Evolutionary conservation across 2,113 vertebrate genomes (phyloP).

Genomic region (Motacilla tschutschensis): DNA sequence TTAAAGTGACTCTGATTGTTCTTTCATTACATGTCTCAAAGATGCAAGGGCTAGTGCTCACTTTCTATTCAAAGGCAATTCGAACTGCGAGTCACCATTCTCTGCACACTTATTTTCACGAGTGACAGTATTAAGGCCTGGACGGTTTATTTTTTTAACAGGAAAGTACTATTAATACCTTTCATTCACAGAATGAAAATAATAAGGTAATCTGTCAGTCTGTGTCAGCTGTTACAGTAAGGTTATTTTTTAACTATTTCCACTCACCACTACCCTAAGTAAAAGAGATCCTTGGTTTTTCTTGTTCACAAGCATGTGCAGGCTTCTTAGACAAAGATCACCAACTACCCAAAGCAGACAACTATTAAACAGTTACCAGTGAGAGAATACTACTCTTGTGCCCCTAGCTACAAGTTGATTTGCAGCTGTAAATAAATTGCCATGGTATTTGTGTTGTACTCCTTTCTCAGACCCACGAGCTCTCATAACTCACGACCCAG

Average conservation of each 20-base stretch:
- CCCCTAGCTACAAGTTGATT: not conserved
- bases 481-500: not conserved
- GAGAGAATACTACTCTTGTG: not conserved
- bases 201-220: not conserved
- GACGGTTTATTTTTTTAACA: not conserved
- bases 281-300: not conserved
- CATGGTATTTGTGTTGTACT: not conserved
- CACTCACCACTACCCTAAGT: not conserved
- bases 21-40: not conserved
- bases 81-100: not conserved
- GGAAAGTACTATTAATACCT: not conserved
- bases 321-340: not conserved
- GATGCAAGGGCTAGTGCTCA: not conserved
- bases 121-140: not conserved
- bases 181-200: not conserved
- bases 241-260: not conserved
- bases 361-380: not conserved
- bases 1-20: fast-evolving
- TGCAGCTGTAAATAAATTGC: not conserved
- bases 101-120: not conserved
- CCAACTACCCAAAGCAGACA: not conserved
- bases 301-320: not conserved
- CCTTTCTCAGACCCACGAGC: not conserved
- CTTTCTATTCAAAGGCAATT: not conserved
- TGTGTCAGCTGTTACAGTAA: not conserved